Evolutionary conservation across 2,113 vertebrate genomes (phyloP).

Genomic region (Felis catus): DNA sequence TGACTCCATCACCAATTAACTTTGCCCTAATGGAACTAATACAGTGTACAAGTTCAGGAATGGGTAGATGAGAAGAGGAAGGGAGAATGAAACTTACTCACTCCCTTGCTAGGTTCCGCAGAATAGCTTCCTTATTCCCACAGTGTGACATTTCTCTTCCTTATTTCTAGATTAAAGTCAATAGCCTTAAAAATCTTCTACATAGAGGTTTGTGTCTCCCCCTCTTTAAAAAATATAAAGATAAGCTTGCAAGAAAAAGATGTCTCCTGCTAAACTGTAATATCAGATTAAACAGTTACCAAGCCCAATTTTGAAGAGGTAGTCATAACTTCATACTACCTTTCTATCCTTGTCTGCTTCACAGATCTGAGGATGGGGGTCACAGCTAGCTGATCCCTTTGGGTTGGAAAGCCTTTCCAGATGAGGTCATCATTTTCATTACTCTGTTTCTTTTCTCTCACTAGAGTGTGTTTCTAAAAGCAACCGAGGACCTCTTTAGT

Average conservation of each 20-base stretch:
- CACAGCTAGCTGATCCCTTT: slow-evolving; percentile 48
- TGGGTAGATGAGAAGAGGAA: slow-evolving; percentile 49
- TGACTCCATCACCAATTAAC: slow-evolving; percentile 42
- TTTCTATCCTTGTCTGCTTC: slow-evolving; percentile 5
- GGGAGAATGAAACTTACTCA: slow-evolving; percentile 48
- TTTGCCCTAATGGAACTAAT: slow-evolving; percentile 46
- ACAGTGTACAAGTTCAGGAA: slow-evolving; percentile 9
- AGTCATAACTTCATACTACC: not conserved
- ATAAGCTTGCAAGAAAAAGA: slow-evolving; percentile 43
- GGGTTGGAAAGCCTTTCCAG: slow-evolving; percentile 61
- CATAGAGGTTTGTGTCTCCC: not conserved
- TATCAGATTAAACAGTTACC: not conserved
- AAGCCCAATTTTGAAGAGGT: slow-evolving; percentile 44
- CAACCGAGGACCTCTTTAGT: slow-evolving; percentile 64
- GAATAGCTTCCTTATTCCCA: slow-evolving; percentile 61
- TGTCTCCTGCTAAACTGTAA: not conserved
- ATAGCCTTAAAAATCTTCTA: slow-evolving; percentile 29
- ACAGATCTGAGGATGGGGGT: not conserved
- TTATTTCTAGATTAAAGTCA: slow-evolving; percentile 65
- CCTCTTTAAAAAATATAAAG: slow-evolving; percentile 29
- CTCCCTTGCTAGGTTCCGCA: slow-evolving; percentile 39
- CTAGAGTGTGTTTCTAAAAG: slow-evolving; percentile 68
- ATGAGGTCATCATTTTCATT: slow-evolving; percentile 72
- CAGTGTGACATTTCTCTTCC: slow-evolving; percentile 59
- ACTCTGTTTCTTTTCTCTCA: slow-evolving; percentile 66